Evolutionary conservation across 2,113 vertebrate genomes (phyloP).

Genomic region (Bambusicola thoracicus): DNA sequence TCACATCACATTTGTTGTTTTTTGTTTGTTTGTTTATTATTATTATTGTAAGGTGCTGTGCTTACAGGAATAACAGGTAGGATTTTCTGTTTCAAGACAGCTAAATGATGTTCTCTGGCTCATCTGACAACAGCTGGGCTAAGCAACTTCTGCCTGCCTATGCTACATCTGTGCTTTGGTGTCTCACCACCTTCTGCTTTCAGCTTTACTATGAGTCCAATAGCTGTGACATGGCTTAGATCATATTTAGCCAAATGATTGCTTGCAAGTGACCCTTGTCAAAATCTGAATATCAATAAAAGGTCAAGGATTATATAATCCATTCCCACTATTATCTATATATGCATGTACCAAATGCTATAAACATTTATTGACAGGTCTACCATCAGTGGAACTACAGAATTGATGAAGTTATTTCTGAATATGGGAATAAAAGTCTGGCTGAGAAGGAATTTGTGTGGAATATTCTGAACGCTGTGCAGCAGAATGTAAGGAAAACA

Average conservation of each 20-base stretch:
- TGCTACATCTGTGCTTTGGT: not conserved
- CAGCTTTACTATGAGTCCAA: not conserved
- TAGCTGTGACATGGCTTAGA: not conserved
- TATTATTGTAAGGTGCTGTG: not conserved
- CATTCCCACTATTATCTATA: not conserved
- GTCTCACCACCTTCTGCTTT: not conserved
- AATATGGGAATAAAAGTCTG: slow-evolving; percentile 36
- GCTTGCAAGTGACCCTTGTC: not conserved
- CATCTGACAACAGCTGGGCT: not conserved
- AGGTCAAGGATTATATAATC: not conserved
- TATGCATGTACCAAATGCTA: not conserved
- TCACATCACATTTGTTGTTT: not conserved
- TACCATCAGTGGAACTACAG: slow-evolving; percentile 18
- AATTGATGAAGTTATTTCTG: slow-evolving; percentile 54
- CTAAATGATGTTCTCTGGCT: not conserved
- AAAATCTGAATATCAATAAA: not conserved
- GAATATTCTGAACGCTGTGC: slow-evolving; percentile 46
- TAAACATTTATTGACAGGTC: slow-evolving; percentile 49
- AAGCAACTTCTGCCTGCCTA: not conserved
- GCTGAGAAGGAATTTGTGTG: slow-evolving; percentile 20
- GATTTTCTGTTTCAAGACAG: not conserved
- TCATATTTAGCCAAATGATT: not conserved
- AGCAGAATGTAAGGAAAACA: slow-evolving; percentile 19
- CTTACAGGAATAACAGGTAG: not conserved
- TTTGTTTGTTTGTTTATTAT: not conserved